Percentiles rank a stretch among this genome's conserved stretches.
These are phyloP conservation scores for Calameuta filiformis DNA, from an alignment of 2,888 invertebrate genomes.

Conservation along the genomic window DNA sequence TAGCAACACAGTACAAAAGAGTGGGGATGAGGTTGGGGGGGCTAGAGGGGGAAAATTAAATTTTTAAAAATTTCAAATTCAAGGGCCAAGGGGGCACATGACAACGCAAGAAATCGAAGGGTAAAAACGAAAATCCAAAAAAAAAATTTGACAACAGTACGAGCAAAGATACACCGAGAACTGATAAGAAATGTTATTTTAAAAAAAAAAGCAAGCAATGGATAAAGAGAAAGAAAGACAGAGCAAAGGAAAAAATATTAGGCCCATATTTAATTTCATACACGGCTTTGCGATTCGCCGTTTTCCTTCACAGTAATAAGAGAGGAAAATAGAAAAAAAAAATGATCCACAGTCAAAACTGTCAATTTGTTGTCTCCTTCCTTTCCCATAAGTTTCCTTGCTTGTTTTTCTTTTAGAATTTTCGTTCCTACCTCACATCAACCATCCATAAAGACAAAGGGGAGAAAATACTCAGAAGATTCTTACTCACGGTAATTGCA, in stretches of 20 bases:
- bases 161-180: neutral
- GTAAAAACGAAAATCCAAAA: neutral
- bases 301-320: neutral
- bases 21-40: neutral
- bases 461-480: neutral
- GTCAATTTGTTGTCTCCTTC: neutral
- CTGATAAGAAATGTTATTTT: neutral
- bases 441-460: neutral
- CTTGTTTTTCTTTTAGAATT: neutral
- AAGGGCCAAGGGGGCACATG: neutral
- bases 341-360: neutral
- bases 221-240: conserved; percentile 28
- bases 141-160: conserved; percentile 9
- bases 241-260: conserved; percentile 47
- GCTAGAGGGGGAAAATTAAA: neutral
- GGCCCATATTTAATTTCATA: conserved; percentile 39
- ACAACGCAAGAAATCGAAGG: neutral
- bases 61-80: neutral
- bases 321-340: neutral
- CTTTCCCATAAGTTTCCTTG: neutral
- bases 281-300: too few species aligned
- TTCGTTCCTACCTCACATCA: neutral
- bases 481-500: neutral
- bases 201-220: conserved; percentile 7
- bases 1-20: neutral